These are phyloP conservation scores for Eupithecia exiguata DNA, from an alignment of 2,888 invertebrate genomes.

Conservation along the genomic window DNA sequence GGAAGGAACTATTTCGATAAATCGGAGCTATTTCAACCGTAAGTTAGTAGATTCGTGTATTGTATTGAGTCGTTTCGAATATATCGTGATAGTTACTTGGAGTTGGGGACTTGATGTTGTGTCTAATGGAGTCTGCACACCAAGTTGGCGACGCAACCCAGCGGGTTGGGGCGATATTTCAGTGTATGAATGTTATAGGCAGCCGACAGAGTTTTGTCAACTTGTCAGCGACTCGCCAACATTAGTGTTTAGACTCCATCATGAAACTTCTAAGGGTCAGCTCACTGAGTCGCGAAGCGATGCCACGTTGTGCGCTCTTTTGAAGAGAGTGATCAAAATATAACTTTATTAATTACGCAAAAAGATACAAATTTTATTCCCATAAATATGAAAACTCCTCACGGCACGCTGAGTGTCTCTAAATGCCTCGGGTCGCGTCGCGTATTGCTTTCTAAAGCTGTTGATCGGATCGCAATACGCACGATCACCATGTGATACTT, in stretches of 20 bases:
- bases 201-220: neutral
- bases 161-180: neutral
- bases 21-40: slow-evolving; percentile 3
- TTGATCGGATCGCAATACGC: too few relatives aligned
- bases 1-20: slow-evolving; percentile 7
- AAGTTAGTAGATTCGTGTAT: slow-evolving; percentile 3
- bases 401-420: too few relatives aligned
- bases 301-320: too few relatives aligned
- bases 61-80: neutral
- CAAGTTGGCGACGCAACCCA: neutral
- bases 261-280: neutral
- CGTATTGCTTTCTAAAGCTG: too few relatives aligned
- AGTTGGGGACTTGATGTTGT: neutral
- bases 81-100: neutral
- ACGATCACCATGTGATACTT: too few relatives aligned
- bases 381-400: too few relatives aligned
- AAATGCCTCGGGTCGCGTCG: too few relatives aligned
- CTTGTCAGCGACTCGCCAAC: too few relatives aligned
- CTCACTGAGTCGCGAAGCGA: too few relatives aligned
- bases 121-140: neutral
- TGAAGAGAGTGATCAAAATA: too few relatives aligned
- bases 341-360: too few relatives aligned
- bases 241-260: neutral
- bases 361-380: too few relatives aligned
- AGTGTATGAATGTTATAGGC: neutral